phyloP scores from a whole-genome alignment of 2,113 vertebrate species.

The Indri indri region DNA sequence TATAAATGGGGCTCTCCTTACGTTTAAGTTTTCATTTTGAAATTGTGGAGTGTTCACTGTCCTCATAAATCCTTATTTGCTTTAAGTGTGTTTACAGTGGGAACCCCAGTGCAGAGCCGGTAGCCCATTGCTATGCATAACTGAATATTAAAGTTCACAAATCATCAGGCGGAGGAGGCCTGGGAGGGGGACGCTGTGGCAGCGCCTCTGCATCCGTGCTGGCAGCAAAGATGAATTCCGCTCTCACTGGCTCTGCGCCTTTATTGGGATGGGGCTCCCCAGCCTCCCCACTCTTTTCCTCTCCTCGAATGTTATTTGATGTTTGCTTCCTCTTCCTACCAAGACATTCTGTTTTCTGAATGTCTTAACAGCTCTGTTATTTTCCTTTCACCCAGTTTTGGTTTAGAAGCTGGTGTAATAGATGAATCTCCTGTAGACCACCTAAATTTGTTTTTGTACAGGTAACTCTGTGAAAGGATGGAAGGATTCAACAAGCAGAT shows the following conservation, averaged over 20 bases:
- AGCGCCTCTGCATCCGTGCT: rapidly evolving
- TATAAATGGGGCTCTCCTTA: slow-evolving; percentile 70
- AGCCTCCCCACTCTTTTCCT: neutral
- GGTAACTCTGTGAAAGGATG: neutral
- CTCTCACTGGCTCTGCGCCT: neutral
- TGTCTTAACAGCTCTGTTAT: neutral
- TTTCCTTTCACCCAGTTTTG: neutral
- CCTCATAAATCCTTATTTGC: slow-evolving; percentile 69
- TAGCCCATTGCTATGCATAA: slow-evolving; percentile 33
- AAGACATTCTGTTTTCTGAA: neutral
- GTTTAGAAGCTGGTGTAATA: neutral
- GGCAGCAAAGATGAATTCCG: neutral
- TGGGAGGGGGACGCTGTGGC: neutral
- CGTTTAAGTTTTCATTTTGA: slow-evolving; percentile 58
- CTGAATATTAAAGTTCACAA: slow-evolving; percentile 27
- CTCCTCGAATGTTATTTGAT: neutral
- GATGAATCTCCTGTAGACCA: neutral
- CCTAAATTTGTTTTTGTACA: neutral
- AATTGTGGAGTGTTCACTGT: neutral
- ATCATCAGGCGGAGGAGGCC: neutral
- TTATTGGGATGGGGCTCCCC: neutral
- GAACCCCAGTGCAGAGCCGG: neutral
- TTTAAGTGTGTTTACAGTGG: slow-evolving; percentile 49
- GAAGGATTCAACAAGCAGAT: neutral
- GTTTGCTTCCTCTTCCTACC: neutral